Evolutionary conservation across 2,888 invertebrate genomes (phyloP).

Genomic region (Mesorhabditis sp.): DNA sequence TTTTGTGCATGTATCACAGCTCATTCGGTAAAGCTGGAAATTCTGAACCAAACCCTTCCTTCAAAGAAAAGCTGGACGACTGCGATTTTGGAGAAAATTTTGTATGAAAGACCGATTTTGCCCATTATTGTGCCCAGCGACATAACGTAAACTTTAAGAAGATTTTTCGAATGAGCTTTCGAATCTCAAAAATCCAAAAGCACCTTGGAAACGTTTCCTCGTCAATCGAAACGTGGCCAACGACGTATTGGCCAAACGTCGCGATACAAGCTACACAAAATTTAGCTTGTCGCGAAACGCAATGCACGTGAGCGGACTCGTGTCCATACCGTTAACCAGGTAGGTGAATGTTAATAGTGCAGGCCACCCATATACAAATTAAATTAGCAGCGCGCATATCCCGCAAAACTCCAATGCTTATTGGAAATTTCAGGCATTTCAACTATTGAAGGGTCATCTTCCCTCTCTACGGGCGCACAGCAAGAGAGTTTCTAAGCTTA

Average conservation of each 20-base stretch:
- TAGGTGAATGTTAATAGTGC: conserved; percentile 9
- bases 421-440: conserved; percentile 37
- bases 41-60: too few relatives aligned
- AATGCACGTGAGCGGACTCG: conserved; percentile 55
- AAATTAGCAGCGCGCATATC: background rate
- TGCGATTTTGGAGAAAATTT: too few relatives aligned
- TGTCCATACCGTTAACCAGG: conserved; percentile 53
- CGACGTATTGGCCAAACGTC: background rate
- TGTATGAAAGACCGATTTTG: too few relatives aligned
- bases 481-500: conserved; percentile 53
- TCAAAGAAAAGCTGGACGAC: too few relatives aligned
- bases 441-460: conserved; percentile 41
- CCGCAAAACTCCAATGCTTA: conserved; percentile 16
- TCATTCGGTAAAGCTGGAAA: too few relatives aligned
- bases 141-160: too few relatives aligned
- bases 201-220: too few relatives aligned
- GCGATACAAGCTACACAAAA: background rate
- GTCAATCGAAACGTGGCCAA: too few relatives aligned
- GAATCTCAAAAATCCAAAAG: too few relatives aligned
- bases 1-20: too few relatives aligned
- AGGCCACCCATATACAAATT: background rate
- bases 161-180: too few relatives aligned
- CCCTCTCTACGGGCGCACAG: conserved; percentile 45
- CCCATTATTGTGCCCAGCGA: too few relatives aligned
- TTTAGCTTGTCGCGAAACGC: conserved; percentile 49